Conservation (phyloP, 2,888 invertebrate genomes). For the Autographa pulchrina region DNA sequence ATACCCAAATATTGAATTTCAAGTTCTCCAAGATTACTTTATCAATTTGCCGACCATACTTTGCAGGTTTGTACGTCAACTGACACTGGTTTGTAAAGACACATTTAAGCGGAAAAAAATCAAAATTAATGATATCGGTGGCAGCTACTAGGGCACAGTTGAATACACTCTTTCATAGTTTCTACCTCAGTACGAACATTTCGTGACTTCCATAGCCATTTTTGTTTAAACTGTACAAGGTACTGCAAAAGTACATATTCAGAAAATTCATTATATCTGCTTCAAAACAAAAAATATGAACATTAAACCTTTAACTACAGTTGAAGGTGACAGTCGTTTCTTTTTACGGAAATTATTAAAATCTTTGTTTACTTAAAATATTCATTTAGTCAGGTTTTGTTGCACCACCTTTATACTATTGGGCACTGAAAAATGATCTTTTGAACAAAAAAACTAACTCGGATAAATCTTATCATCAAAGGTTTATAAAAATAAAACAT, state of each 20-base stretch:
- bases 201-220: conserved; percentile 64
- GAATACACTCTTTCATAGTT: conserved; percentile 76
- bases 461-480: no score
- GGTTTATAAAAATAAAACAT: no score
- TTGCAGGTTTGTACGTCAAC: conserved; percentile 77
- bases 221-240: conserved; percentile 46
- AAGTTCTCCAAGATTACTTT: not conserved
- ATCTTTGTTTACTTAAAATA: not conserved
- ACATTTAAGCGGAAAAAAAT: conserved; percentile 88
- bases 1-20: not conserved
- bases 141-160: conserved; percentile 84
- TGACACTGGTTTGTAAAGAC: conserved; percentile 88
- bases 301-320: not conserved
- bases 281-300: conserved; percentile 19
- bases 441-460: no score
- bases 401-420: no score
- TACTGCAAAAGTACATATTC: conserved; percentile 36
- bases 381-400: not conserved
- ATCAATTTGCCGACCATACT: conserved; percentile 71
- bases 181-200: conserved; percentile 64
- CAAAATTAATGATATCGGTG: conserved; percentile 88
- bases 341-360: not conserved
- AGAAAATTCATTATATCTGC: conserved; percentile 21
- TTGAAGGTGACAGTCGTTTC: not conserved
- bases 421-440: no score